Evolutionary conservation across 2,888 invertebrate genomes (phyloP), one percentile per base, ranked within the genome.

Genomic region (Hypercompe scribonia): DNA sequence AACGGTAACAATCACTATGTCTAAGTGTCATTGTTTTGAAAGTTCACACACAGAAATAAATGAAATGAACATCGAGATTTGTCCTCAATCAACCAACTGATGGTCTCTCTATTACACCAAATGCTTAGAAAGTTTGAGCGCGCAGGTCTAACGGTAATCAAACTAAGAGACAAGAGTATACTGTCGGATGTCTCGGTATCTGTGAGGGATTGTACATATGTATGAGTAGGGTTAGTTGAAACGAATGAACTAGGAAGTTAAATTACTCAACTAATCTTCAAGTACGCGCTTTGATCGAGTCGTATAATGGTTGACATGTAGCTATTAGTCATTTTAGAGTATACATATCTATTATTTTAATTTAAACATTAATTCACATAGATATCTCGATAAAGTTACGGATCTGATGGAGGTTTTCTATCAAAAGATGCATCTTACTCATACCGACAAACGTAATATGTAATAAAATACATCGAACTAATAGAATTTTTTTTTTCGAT

Each of bases 91-190:
- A 80, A 65, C 28, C 58, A 77, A 82, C 75, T 75, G 76, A 85
- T 89, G 87, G 91, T 81, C 73, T 77, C 81, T 79, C 73, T 80
- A 89, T 79, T 80, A 84, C 84, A 86, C 87, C 84, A 87, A 91
- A 90, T 88, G 90, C 88, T 91, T 86, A 88, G 90, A 89, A 91
- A 92, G 91, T 93, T 91, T 84, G 85, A 89, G 87, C 86, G 84
- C 81, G 81, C 87, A 86, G 87, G 91, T 91, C 91, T 90, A 88
- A 90, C 90, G 87, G 91, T 92, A 92, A 92, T 92, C 91, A 91
- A 93, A 92, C 90, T 88, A 84, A 87, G 89, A 88, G 89, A 87
- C 87, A 84, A 81, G 66, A 71, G 77, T 76, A 75, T 66, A 79
- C 77, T 77, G 74, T 80, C 70, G 72, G 64, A 69, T 71, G 70